Evolutionary conservation across 2,888 invertebrate species (phyloP).

Genomic region (Pterobdella sp.): DNA sequence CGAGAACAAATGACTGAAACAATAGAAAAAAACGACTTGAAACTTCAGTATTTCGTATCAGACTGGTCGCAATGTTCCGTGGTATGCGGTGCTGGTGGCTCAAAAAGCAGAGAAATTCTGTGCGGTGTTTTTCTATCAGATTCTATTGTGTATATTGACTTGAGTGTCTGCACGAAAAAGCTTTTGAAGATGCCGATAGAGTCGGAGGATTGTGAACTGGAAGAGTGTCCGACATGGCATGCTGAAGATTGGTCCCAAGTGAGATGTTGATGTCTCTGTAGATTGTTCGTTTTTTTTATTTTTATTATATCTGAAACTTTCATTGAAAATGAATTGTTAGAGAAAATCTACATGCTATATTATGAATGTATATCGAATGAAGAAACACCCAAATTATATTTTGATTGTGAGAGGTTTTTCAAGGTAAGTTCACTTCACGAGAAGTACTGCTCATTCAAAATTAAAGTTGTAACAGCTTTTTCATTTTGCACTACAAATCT

Average conservation of each 20-base stretch:
- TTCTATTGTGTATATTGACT: not conserved
- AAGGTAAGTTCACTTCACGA: too few relatives aligned
- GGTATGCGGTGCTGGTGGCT: not conserved
- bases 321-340: too few relatives aligned
- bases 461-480: too few relatives aligned
- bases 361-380: too few relatives aligned
- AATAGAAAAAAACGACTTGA: not conserved
- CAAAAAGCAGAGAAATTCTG: not conserved
- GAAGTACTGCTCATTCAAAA: too few relatives aligned
- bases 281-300: too few relatives aligned
- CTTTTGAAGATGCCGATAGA: not conserved
- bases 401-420: too few relatives aligned
- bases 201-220: not conserved
- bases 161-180: not conserved
- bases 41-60: not conserved
- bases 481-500: too few relatives aligned
- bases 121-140: not conserved
- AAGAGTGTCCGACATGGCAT: not conserved
- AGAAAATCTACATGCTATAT: too few relatives aligned
- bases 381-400: too few relatives aligned
- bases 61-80: constrained; percentile 1
- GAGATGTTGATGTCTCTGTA: too few relatives aligned
- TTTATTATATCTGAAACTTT: too few relatives aligned
- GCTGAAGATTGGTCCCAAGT: not conserved
- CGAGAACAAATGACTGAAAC: not conserved